phyloP scores from a whole-genome alignment of 2,113 vertebrate species.

The Grammomys surdaster region DNA sequence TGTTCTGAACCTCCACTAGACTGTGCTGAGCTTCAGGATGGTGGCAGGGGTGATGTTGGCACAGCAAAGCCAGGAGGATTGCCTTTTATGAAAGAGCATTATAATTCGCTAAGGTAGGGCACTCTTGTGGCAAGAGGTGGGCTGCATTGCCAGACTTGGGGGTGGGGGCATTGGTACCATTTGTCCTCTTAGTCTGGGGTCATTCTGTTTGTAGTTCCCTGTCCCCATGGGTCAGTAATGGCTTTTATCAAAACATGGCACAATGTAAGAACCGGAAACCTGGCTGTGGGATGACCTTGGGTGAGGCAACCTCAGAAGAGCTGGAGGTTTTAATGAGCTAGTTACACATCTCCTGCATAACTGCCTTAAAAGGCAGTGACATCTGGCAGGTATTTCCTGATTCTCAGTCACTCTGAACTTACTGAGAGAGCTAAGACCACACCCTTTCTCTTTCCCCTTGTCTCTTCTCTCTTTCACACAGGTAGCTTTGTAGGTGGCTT shows the following conservation, averaged over 20 bases:
- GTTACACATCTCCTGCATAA: background rate
- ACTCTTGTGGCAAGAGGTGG: background rate
- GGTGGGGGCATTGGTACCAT: background rate
- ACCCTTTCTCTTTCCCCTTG: background rate
- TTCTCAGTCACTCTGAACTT: background rate
- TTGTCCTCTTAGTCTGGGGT: background rate
- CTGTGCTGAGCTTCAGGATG: background rate
- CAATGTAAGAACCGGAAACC: accelerated
- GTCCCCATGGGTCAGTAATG: background rate
- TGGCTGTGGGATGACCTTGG: background rate
- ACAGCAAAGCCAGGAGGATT: background rate
- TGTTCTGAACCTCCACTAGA: accelerated
- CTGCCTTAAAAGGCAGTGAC: background rate
- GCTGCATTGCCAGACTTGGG: background rate
- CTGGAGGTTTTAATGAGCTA: background rate
- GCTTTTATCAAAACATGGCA: background rate
- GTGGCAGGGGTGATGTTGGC: accelerated
- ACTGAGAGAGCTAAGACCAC: background rate
- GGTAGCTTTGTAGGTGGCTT: background rate
- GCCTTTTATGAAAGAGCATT: background rate
- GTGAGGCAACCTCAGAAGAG: background rate
- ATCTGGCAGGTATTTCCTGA: background rate
- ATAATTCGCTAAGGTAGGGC: background rate
- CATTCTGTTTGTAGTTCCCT: background rate
- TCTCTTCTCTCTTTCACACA: background rate